Base-by-base conservation (phyloP, 2,888 invertebrate genomes). In the Drosophila demipolita region DNA sequence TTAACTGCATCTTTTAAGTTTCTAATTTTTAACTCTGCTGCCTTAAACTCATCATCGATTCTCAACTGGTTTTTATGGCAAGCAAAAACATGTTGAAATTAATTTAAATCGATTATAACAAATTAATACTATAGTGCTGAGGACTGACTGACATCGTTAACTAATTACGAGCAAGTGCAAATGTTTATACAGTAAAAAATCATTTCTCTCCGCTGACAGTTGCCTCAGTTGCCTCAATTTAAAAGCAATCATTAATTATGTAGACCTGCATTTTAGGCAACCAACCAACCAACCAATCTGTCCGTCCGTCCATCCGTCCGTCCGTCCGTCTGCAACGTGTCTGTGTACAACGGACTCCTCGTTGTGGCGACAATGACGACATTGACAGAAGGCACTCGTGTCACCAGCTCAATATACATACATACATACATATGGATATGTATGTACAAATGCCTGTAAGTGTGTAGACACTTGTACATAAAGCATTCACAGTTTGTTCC, bases 241-340 rank as follows among this genome's bases (percentile, higher is more conserved):
- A 91, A 91, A 91, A 91, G 91, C 89, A 91, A 91, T 91, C 91
- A 91, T 91, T 91, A 91, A 91, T 91, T 91, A 88, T 81, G 75
- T 75, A 83, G 82, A 68, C 66, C 83, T 75, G 78, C 79, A 77
- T 84, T 86, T 80, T 66, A 60, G 78, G 76, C 67, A 65, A 64
- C 53, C 64, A 45, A 45, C 15, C 64, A 45, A 45, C 15, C 36
- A 36, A 57, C 29, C 29, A 29, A 29, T 29, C 29, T 29, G 29
- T 29, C 29, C 58, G n/a, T 12, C 32, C 33, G 20, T 23, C 42
- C 20, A 3, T 29, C 26, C n/a, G 5, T 20, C 32, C 32, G 9
- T 32, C 26, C 8, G 32, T 15, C 15, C 15, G 20, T 6, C 15
- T 6, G 26, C 26, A 26, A 26, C 26, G 26, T 26, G 1, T 15